Percentiles rank a stretch among this genome's conserved stretches.
Conservation (phyloP, 1,140 invertebrate genomes). For the Neocloeon triangulifer region DNA sequence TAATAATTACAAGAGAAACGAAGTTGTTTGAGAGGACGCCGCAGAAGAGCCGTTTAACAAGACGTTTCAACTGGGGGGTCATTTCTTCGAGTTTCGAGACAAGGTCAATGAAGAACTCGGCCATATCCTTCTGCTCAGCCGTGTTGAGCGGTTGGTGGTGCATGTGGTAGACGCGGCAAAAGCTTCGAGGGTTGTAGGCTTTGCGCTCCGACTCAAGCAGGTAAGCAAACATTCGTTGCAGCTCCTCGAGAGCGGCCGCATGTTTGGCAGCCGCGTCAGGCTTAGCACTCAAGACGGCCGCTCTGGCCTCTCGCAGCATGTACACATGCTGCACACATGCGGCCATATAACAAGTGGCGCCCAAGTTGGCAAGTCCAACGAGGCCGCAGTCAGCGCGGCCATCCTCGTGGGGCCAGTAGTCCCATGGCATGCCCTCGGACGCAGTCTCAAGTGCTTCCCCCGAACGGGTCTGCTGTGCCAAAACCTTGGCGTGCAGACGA, state of each 20-base stretch:
- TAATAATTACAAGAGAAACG: constrained; percentile 43
- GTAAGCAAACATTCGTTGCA: constrained; percentile 91
- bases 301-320: constrained; percentile 82
- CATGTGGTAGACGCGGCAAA: constrained; percentile 93
- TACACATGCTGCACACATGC: constrained; percentile 91
- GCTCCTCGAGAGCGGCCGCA: constrained; percentile 55
- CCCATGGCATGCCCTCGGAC: too few relatives aligned
- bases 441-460: constrained; percentile 48
- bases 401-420: constrained; percentile 92
- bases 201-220: constrained; percentile 82
- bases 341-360: constrained; percentile 93
- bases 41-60: constrained; percentile 81
- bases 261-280: constrained; percentile 41
- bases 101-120: constrained; percentile 90
- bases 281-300: constrained; percentile 42
- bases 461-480: constrained; percentile 78
- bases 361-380: constrained; percentile 81
- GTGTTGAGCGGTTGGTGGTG: constrained; percentile 88
- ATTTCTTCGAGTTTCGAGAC: constrained; percentile 92
- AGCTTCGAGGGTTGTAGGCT: constrained; percentile 82
- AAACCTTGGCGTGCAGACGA: constrained; percentile 54
- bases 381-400: constrained; percentile 82
- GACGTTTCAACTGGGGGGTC: constrained; percentile 69
- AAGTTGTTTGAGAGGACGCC: constrained; percentile 87
- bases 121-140: constrained; percentile 95